Percentiles rank a stretch among this genome's conserved stretches.
phyloP scores from a whole-genome alignment of 2,888 invertebrate genomes.

The Terebella lapidaria region DNA sequence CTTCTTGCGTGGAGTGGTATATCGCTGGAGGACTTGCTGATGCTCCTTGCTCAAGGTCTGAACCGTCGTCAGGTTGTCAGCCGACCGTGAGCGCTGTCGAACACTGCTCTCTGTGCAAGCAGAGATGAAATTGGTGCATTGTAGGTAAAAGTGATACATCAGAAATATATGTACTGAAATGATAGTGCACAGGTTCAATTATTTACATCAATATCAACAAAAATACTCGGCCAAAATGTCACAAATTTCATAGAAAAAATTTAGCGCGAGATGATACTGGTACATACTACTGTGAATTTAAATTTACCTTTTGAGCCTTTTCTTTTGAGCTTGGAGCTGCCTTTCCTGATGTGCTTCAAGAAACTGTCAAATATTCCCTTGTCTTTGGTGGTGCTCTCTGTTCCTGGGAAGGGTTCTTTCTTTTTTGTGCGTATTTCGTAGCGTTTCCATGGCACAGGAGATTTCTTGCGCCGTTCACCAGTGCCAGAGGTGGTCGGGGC shows the following conservation, averaged over 20 bases:
- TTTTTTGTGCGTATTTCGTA: conserved; percentile 4
- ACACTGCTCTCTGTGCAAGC: not conserved
- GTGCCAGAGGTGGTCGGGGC: not conserved
- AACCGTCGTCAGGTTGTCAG: conserved; percentile 16
- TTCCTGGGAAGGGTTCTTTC: not conserved
- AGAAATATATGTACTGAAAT: too few relatives aligned
- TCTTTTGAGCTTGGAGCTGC: conserved; percentile 13
- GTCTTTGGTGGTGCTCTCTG: conserved; percentile 5
- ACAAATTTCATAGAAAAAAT: not conserved
- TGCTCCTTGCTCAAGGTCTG: conserved; percentile 15
- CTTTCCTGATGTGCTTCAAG: conserved; percentile 15
- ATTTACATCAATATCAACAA: not conserved
- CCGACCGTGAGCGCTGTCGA: conserved; percentile 17
- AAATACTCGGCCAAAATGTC: not conserved
- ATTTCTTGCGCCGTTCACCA: conserved; percentile 7
- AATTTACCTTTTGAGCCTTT: conserved; percentile 14
- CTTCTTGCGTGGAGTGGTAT: not conserved
- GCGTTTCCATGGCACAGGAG: conserved; percentile 13
- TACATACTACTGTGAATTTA: too few relatives aligned
- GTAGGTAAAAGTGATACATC: too few relatives aligned
- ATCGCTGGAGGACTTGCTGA: conserved; percentile 16
- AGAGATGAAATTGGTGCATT: not conserved
- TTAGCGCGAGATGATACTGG: too few relatives aligned
- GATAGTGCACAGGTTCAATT: too few relatives aligned
- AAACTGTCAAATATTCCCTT: conserved; percentile 23